A percentile compares a stretch with the other conserved stretches of the same genome.
Conservation (phyloP, 2,113 vertebrate genomes). For the Rhizomys pruinosus region DNA sequence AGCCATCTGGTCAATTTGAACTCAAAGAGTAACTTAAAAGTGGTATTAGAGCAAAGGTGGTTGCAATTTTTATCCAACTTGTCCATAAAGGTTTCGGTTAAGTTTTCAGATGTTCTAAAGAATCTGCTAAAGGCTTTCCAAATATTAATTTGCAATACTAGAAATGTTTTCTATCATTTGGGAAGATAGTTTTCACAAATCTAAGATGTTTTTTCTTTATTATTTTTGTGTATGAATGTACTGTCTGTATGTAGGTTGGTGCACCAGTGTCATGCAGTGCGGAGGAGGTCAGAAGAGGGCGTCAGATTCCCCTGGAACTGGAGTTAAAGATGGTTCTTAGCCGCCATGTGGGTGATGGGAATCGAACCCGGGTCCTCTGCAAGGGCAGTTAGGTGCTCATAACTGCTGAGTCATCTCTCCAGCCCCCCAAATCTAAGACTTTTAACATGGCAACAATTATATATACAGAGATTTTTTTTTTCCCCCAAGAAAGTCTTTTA, state of each 20-base stretch:
- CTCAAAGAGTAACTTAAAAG: conserved; percentile 22
- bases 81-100: background rate
- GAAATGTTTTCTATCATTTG: background rate
- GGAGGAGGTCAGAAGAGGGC: no score
- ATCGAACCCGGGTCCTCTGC: no score
- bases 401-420: no score
- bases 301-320: no score
- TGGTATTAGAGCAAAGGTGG: background rate
- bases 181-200: background rate
- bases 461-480: background rate
- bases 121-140: background rate
- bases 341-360: no score
- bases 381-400: no score
- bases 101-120: background rate
- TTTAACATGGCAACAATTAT: background rate
- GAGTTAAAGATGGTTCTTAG: no score
- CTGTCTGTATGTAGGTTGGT: no score
- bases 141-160: background rate
- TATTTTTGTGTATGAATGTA: no score
- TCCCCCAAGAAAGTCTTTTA: background rate
- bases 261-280: no score
- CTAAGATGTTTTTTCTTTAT: no score
- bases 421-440: no score
- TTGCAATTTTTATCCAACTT: background rate
- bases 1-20: background rate